Evolutionary conservation across 2,113 vertebrate genomes (phyloP).

Genomic region (Nothobranchius kuhntae): DNA sequence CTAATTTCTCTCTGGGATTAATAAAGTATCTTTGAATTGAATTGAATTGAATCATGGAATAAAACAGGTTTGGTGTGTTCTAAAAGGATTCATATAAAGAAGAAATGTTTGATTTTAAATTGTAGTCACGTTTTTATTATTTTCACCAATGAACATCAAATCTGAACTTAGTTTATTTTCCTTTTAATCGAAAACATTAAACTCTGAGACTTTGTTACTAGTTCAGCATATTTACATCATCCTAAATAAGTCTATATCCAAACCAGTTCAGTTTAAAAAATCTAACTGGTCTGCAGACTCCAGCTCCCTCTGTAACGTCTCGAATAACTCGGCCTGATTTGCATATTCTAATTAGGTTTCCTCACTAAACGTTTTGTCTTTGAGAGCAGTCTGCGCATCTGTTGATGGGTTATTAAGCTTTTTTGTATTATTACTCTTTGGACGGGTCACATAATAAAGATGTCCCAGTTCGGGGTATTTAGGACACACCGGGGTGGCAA

Average conservation of each 20-base stretch:
- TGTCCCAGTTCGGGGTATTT: conserved; percentile 63
- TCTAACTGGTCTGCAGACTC: conserved; percentile 11
- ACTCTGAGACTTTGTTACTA: no score
- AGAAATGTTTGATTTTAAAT: no score
- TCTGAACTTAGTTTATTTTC: no score
- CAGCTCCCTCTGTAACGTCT: conserved; percentile 17
- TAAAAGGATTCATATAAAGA: no score
- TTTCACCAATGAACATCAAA: no score
- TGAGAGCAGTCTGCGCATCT: conserved; percentile 58
- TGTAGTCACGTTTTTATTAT: no score
- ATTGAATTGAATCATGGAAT: no score
- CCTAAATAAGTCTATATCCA: not conserved
- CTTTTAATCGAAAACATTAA: no score
- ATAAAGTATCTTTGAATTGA: no score
- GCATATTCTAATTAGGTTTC: conserved; percentile 74
- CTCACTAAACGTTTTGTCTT: conserved; percentile 57
- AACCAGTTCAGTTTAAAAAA: not conserved
- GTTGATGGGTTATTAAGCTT: conserved; percentile 57
- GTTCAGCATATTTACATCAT: no score
- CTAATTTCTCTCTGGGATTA: no score
- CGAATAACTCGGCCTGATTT: conserved; percentile 45
- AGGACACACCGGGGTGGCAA: conserved; percentile 64
- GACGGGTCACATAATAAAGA: conserved; percentile 49
- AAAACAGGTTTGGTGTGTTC: no score
- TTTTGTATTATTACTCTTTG: conserved; percentile 20